These are phyloP conservation scores for Parelbella ahira DNA, from an alignment of 2,888 invertebrate genomes.

Conservation along the genomic window DNA sequence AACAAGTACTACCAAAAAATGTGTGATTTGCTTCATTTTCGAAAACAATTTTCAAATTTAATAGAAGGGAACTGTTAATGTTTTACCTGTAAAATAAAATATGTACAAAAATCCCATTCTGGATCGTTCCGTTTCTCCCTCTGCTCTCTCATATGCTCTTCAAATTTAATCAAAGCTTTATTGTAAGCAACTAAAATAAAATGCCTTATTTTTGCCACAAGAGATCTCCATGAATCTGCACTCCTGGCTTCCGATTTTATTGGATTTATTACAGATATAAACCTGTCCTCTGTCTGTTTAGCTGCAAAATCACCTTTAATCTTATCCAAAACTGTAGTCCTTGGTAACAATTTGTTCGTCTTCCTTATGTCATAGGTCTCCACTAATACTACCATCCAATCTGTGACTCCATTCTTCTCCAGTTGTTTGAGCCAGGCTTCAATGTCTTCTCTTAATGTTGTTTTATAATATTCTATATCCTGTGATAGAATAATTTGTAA, in stretches of 20 bases:
- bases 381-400: constrained; percentile 96
- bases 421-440: constrained; percentile 92
- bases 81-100: constrained; percentile 92
- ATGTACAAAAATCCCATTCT: constrained; percentile 96
- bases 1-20: too few species aligned
- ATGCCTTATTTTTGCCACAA: constrained; percentile 90
- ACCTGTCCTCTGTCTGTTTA: constrained; percentile 90
- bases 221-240: constrained; percentile 93
- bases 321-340: constrained; percentile 96
- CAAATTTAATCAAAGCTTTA: constrained; percentile 90
- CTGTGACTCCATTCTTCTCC: constrained; percentile 86
- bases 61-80: too few species aligned
- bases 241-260: constrained; percentile 93
- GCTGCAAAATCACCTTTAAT: constrained; percentile 95
- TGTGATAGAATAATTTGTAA: constrained; percentile 46
- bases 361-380: constrained; percentile 95
- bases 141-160: constrained; percentile 93
- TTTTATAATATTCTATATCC: constrained; percentile 96
- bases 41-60: too few species aligned
- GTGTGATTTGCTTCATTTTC: too few species aligned
- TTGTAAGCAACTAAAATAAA: constrained; percentile 93
- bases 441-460: constrained; percentile 92
- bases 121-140: constrained; percentile 93
- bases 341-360: constrained; percentile 93
- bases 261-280: constrained; percentile 94